Evolutionary conservation across 2,888 invertebrate genomes (phyloP).

Genomic region (Cheilosia grossa): DNA sequence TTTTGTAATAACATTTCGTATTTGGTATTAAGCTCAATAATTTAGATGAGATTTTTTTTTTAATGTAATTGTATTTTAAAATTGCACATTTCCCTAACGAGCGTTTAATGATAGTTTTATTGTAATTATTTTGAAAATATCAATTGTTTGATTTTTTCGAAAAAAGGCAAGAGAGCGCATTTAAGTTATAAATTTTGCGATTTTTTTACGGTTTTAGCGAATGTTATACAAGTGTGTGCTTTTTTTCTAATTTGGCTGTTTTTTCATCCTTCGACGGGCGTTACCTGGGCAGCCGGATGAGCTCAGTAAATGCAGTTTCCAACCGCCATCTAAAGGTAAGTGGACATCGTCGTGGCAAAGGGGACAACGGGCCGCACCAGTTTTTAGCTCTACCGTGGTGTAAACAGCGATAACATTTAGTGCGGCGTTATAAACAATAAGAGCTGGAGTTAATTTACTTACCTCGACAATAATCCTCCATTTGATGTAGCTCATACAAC

Average conservation of each 20-base stretch:
- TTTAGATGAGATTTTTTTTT: constrained; percentile 58
- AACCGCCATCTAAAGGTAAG: constrained; percentile 89
- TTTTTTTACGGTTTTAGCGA: constrained; percentile 44
- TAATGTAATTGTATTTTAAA: constrained; percentile 67
- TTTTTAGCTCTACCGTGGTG: constrained; percentile 78
- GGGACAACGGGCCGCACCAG: constrained; percentile 92
- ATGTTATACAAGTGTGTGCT: constrained; percentile 21
- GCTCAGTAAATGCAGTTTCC: constrained; percentile 89
- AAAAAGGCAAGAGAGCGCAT: constrained; percentile 68
- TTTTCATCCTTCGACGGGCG: constrained; percentile 81
- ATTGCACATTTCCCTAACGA: constrained; percentile 76
- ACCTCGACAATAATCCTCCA: constrained; percentile 87
- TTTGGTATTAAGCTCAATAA: constrained; percentile 68
- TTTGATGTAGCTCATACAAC: constrained; percentile 86
- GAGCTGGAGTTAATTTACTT: constrained; percentile 57
- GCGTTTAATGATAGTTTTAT: constrained; percentile 56
- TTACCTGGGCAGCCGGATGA: constrained; percentile 82
- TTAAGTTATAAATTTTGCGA: constrained; percentile 38
- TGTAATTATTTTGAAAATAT: constrained; percentile 49
- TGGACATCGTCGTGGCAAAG: constrained; percentile 92
- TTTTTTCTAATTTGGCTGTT: constrained; percentile 72
- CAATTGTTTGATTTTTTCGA: constrained; percentile 47
- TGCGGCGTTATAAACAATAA: too few relatives aligned
- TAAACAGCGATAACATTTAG: background rate
- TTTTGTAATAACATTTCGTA: constrained; percentile 39